These are phyloP conservation scores for Picathartes gymnocephalus DNA, from an alignment of 2,113 vertebrate genomes.

Conservation along the genomic window DNA sequence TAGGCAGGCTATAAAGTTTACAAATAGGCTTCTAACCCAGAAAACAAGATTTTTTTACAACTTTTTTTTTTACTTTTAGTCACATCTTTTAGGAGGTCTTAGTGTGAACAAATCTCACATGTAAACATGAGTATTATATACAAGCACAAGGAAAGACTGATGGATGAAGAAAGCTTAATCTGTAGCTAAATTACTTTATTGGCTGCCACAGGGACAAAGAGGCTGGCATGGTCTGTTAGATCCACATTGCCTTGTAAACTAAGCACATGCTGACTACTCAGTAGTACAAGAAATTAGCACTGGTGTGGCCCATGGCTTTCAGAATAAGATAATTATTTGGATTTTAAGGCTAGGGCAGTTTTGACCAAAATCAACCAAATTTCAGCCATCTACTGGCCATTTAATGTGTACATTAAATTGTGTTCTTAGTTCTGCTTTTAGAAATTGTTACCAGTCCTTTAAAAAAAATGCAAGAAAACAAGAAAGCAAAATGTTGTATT, in stretches of 20 bases:
- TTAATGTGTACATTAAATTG: neutral
- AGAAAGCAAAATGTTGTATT: neutral
- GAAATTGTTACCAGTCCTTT: neutral
- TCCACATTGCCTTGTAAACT: neutral
- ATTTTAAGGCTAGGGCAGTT: neutral
- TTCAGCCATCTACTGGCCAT: neutral
- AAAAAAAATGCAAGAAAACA: neutral
- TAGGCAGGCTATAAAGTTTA: neutral
- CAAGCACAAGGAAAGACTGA: neutral
- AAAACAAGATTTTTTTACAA: neutral
- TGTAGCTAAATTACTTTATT: neutral
- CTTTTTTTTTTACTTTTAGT: neutral
- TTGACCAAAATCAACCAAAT: neutral
- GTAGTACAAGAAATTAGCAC: neutral
- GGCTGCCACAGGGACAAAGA: neutral
- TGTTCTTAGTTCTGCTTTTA: neutral
- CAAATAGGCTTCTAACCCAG: neutral
- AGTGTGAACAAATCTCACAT: neutral
- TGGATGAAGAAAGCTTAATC: neutral
- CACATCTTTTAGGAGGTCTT: neutral
- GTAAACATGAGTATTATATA: neutral
- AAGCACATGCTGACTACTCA: neutral
- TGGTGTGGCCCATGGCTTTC: neutral
- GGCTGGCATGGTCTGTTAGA: neutral
- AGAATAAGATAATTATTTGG: neutral